Conservation (phyloP, 1,140 invertebrate species). For the Dendrolimus kikuchii region DNA sequence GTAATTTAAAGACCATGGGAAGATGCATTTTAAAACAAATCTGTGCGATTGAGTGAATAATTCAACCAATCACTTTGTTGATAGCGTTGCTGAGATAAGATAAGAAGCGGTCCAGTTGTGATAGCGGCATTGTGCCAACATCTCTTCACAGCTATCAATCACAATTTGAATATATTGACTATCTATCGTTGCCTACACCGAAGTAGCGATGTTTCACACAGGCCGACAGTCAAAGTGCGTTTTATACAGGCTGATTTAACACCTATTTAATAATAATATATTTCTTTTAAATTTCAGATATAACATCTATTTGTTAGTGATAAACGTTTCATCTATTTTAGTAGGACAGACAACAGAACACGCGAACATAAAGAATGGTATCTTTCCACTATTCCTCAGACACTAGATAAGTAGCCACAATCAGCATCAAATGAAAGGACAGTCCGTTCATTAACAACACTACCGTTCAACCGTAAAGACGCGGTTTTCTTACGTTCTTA, state of each 20-base stretch:
- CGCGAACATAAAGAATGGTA: too few relatives aligned
- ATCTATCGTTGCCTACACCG: slow-evolving; percentile 34
- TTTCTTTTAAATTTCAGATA: background rate
- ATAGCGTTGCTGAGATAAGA: slow-evolving; percentile 9
- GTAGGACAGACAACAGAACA: too few relatives aligned
- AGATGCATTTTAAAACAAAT: too few relatives aligned
- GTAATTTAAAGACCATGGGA: too few relatives aligned
- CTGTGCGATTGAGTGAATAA: slow-evolving; percentile 21
- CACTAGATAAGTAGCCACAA: too few relatives aligned
- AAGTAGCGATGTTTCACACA: slow-evolving; percentile 36
- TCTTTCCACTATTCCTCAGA: too few relatives aligned
- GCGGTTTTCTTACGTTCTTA: too few relatives aligned
- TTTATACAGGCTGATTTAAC: slow-evolving; percentile 23
- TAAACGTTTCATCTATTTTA: too few relatives aligned
- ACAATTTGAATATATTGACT: slow-evolving; percentile 55
- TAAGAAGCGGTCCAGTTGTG: slow-evolving; percentile 16
- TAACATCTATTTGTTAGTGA: too few relatives aligned
- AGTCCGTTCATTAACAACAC: too few relatives aligned
- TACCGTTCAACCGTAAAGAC: too few relatives aligned
- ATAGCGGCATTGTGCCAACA: slow-evolving; percentile 15
- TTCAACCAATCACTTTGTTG: slow-evolving; percentile 4
- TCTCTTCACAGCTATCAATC: slow-evolving; percentile 31
- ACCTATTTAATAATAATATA: background rate
- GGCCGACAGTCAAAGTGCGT: slow-evolving; percentile 25
- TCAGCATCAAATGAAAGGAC: too few relatives aligned